Conservation (phyloP, 92 coral and sea anemone species). For the Zoanthus sansibaricus region DNA sequence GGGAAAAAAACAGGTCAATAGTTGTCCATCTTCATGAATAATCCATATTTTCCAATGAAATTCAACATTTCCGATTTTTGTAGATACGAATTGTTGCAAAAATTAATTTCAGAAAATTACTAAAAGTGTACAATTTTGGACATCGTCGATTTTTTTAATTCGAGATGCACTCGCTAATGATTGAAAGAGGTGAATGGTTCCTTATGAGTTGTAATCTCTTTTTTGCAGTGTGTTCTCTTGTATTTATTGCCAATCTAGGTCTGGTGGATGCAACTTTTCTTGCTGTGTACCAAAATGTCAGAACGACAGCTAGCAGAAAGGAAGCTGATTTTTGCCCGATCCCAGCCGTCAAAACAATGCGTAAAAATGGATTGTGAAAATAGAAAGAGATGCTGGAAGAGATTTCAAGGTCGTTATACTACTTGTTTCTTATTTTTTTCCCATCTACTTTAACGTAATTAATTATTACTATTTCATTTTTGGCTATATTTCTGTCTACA, state of each 20-base stretch:
- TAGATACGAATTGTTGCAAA: too few species aligned
- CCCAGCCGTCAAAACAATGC: constrained; percentile 2
- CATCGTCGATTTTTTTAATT: too few species aligned
- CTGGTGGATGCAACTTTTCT: constrained; percentile 1
- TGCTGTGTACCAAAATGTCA: background rate
- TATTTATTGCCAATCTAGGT: constrained; percentile 6
- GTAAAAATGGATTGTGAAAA: constrained; percentile 19
- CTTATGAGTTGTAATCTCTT: too few species aligned
- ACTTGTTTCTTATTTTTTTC: constrained; percentile 3
- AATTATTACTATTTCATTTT: background rate
- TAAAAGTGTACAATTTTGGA: too few species aligned
- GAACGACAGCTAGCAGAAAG: constrained; percentile 8
- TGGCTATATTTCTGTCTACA: background rate
- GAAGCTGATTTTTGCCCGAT: constrained; percentile 1
- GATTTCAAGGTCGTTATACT: constrained; percentile 7
- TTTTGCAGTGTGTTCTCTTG: background rate
- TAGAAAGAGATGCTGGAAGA: constrained; percentile 20
- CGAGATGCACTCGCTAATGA: too few species aligned
- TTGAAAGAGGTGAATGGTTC: too few species aligned
- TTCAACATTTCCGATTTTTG: too few species aligned
- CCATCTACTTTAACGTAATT: background rate
- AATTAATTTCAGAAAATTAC: too few species aligned
- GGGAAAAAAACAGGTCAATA: too few species aligned
- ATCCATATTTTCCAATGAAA: too few species aligned
- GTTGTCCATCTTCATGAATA: too few species aligned